Percentiles rank a stretch among this genome's conserved stretches.
phyloP scores from a whole-genome alignment of 2,797 vertebrate genomes.

The Danio tinwini region DNA sequence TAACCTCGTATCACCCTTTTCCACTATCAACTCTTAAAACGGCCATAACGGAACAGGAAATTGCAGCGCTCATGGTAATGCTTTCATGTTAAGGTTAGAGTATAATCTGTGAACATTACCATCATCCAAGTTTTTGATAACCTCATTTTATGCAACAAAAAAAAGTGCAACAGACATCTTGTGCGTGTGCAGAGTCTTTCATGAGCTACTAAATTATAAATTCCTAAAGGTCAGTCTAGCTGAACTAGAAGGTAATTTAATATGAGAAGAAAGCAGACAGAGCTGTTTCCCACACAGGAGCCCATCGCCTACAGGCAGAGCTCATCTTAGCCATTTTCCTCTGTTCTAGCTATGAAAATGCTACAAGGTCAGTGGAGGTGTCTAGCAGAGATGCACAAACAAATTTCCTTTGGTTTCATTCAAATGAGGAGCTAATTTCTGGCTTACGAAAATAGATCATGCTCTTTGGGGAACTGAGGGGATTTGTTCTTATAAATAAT shows the following conservation, averaged over 20 bases:
- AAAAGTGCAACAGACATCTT: background rate
- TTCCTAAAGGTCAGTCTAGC: conserved; percentile 29
- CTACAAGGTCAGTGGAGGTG: conserved; percentile 17
- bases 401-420: conserved; percentile 32
- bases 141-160: conserved; percentile 14
- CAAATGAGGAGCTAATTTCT: conserved; percentile 4
- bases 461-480: background rate
- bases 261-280: conserved; percentile 25
- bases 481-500: conserved; percentile 17
- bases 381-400: conserved; percentile 27
- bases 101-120: background rate
- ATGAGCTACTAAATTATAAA: conserved; percentile 12
- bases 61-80: background rate
- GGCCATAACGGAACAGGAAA: background rate
- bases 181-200: background rate
- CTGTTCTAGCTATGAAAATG: background rate
- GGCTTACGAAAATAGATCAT: background rate
- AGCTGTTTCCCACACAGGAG: conserved; percentile 18
- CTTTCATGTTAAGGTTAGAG: conserved; percentile 8
- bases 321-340: conserved; percentile 33
- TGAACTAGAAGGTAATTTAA: conserved; percentile 43
- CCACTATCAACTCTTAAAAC: background rate
- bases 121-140: background rate
- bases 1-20: no score
- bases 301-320: conserved; percentile 24